Evolutionary conservation across 1,140 invertebrate genomes (phyloP).

Genomic region (Chymomyza costata): DNA sequence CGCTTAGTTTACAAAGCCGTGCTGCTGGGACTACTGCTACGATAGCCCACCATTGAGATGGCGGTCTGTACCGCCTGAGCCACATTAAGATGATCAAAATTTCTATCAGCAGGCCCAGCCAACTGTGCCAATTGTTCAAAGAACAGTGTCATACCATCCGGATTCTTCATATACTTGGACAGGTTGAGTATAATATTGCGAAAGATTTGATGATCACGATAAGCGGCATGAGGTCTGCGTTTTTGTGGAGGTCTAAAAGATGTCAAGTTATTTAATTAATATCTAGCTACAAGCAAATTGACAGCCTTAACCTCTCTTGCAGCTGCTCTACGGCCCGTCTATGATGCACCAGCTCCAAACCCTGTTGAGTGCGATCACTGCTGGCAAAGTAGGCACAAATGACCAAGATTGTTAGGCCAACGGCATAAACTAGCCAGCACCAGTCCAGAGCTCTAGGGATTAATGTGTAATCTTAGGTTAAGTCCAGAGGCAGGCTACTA

Average conservation of each 20-base stretch:
- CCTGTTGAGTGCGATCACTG: constrained; percentile 53
- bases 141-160: constrained; percentile 49
- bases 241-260: constrained; percentile 55
- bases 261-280: too few species aligned
- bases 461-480: background rate
- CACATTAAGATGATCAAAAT: too few species aligned
- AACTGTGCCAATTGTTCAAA: constrained; percentile 61
- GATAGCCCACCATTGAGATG: too few species aligned
- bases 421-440: constrained; percentile 60
- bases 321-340: constrained; percentile 49
- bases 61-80: too few species aligned
- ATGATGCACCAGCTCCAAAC: constrained; percentile 41
- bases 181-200: constrained; percentile 61
- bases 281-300: too few species aligned
- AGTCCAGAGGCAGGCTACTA: too few species aligned
- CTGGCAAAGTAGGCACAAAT: constrained; percentile 55
- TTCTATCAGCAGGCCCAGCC: too few species aligned
- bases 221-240: constrained; percentile 58
- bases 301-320: constrained; percentile 44
- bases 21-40: too few species aligned
- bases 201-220: constrained; percentile 65
- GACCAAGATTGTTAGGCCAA: constrained; percentile 43
- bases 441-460: constrained; percentile 44
- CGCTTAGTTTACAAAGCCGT: too few species aligned
- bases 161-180: constrained; percentile 65